Evolutionary conservation across 2,113 vertebrate genomes (phyloP).

Genomic region (Phylloscopus whistleri): DNA sequence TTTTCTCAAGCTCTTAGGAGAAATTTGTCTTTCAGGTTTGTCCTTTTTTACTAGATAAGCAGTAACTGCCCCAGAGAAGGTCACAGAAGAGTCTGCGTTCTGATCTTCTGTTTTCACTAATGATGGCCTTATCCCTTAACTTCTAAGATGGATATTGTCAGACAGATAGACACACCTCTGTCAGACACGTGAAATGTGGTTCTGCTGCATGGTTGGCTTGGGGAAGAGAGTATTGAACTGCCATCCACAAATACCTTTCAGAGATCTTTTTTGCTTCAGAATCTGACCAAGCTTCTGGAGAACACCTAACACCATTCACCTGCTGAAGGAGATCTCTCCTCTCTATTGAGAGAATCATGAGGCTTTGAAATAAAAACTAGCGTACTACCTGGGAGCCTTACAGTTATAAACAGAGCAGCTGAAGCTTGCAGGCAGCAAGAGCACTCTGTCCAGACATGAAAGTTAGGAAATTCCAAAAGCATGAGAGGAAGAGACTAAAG

Average conservation of each 20-base stretch:
- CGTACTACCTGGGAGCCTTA: rapidly evolving
- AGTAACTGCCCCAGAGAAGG: not conserved
- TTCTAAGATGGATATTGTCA: not conserved
- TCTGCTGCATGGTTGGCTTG: not conserved
- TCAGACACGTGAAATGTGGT: not conserved
- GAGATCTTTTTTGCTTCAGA: not conserved
- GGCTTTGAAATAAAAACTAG: not conserved
- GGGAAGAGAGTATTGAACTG: not conserved
- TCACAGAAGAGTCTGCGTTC: not conserved
- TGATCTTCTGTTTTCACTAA: not conserved
- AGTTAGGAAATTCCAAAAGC: not conserved
- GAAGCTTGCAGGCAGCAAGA: not conserved
- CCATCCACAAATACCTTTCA: not conserved
- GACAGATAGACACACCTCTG: not conserved
- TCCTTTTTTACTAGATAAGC: not conserved
- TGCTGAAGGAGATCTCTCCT: not conserved
- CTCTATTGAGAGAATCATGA: not conserved
- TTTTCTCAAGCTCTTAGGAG: not conserved
- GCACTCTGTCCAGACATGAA: not conserved
- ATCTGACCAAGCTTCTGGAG: not conserved
- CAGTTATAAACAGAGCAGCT: not conserved
- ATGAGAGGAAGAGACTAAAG: not conserved
- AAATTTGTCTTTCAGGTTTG: not conserved
- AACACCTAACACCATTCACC: not conserved
- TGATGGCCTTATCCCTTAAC: not conserved